Evolutionary conservation across 2,888 invertebrate genomes (phyloP), one percentile per base, ranked within the genome.

Genomic region (Keiferia lycopersicella): DNA sequence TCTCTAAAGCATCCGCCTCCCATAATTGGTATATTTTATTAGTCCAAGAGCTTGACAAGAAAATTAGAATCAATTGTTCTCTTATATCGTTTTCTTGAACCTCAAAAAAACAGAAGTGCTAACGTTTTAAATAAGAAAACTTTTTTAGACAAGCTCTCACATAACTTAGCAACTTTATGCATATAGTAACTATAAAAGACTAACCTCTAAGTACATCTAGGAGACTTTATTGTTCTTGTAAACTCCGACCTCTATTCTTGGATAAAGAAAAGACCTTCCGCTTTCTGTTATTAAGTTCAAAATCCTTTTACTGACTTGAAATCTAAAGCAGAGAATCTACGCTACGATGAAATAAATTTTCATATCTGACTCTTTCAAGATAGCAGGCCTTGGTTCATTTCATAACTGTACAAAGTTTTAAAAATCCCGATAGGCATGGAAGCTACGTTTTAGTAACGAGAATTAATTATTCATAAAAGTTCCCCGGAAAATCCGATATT

Each of bases 281-380:
- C 51, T 59, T 18, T 26, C 30, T 56, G 61, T 57, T 62, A 66
- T 62, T 64, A 60, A 60, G 66, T 66, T 51, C 65, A 68, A 66
- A 66, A 64, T 68, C 66, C 64, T 45, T 59, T 64, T 63, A 41
- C 63, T 39, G 57, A 51, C 38, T 56, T 61, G 34, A 39, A 66
- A 39, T 41, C 48, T 30, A 60, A 39, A 38, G 56, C 57, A 50
- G 38, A 53, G 61, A 59, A 59, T 60, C 39, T 60, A 39, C 63
- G 56, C 57, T 41, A 63, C 65, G 56, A 59, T 65, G 65, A 67
- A 64, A 67, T 67, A 72, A 68, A 69, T 70, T 70, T 70, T 70
- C 66, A 68, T 68, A 69, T 70, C 71, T 69, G 65, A 61, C 66
- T 68, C 70, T 66, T 64, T 64, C 63, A 64, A 67, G 68, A 67